Evolutionary conservation across 2,797 vertebrate genomes (phyloP), one percentile per base, ranked within the genome.

Genomic region (Nothura maculosa): DNA sequence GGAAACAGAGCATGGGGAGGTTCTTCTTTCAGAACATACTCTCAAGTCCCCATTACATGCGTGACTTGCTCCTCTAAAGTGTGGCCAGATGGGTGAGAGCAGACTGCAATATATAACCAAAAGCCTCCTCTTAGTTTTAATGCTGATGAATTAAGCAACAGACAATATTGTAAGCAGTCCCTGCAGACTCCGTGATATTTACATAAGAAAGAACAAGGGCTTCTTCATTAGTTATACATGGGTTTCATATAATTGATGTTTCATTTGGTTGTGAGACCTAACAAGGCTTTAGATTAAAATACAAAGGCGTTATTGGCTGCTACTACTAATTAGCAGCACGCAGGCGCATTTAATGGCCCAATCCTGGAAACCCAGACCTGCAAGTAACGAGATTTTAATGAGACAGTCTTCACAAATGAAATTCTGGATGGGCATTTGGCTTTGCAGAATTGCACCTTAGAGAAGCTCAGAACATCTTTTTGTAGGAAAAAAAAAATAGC

Each of bases 121-220:
- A 85, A 79, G 67, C 19, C 22, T 34, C 77, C 63, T 87, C 50
- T 75, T 36, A n/a, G 48, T 54, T 85, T 85, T 75, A 85, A 76
- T 63, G 32, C 58, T 72, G 54, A 82, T 82, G 67, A 90, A 90
- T 88, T 88, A 90, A 92, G 84, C 77, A 90, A 34, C 81, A 94
- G 84, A 67, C 54, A 78, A 52, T 43, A 82, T 67, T 91, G 62
- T 18, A 62, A 79, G 48, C 43, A 88, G 24, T 94, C 87, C 58
- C 81, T 79, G 38, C 73, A 76, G 68, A 72, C 48, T 48, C 43
- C 85, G 50, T 90, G 86, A 60, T 68, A 88, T 91, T 95, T 96
- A 50, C 72, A 30, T 73, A 55, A 67, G 66, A 77, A 89, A 89
- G 63, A 78, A 81, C 38, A 90, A 40, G 3, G 55, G 16, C 30